These are phyloP conservation scores for Sterna hirundo DNA, from an alignment of 2,113 vertebrate species.

Conservation along the genomic window DNA sequence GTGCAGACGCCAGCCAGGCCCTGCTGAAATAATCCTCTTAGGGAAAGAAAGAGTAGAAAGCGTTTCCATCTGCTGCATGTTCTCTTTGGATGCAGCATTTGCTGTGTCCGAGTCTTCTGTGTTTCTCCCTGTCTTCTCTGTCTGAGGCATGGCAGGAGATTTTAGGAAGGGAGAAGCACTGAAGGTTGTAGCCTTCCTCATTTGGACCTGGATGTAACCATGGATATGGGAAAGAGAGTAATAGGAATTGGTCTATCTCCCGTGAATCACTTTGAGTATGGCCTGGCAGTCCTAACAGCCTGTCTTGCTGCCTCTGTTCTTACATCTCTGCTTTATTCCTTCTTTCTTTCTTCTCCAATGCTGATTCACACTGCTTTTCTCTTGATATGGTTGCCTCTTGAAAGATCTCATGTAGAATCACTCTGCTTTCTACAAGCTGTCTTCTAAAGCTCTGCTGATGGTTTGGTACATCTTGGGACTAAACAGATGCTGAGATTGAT, in stretches of 20 bases:
- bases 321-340: background rate
- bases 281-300: background rate
- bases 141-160: background rate
- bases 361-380: background rate
- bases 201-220: background rate
- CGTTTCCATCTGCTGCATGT: constrained; percentile 13
- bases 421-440: background rate
- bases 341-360: background rate
- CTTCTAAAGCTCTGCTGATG: background rate
- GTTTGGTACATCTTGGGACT: background rate
- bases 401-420: background rate
- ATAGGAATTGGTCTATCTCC: background rate
- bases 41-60: constrained; percentile 51
- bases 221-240: background rate
- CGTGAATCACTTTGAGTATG: background rate
- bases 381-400: background rate
- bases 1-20: constrained; percentile 39
- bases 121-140: background rate
- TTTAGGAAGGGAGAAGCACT: background rate
- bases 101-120: background rate
- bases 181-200: background rate
- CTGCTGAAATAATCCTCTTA: constrained; percentile 76
- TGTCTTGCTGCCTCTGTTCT: background rate
- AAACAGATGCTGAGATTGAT: background rate
- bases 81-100: background rate